Conservation (phyloP, 2,888 invertebrate genomes). For the Caenorhabditis sp. region DNA sequence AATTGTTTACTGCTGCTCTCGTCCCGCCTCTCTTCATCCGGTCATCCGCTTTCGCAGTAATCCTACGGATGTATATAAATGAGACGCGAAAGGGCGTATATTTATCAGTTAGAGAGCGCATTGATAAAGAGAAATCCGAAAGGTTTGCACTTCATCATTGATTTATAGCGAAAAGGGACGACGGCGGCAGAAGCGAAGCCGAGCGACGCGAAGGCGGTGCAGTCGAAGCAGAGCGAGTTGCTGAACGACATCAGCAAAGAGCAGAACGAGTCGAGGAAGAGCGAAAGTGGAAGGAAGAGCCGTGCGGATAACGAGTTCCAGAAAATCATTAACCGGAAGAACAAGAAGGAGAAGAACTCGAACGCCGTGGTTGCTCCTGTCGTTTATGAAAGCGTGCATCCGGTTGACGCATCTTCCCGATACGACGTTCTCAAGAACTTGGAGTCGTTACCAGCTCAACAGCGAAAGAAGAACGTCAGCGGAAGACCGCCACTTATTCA, state of each 20-base stretch:
- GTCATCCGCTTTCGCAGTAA: not conserved
- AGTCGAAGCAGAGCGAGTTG: not conserved
- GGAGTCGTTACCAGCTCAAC: conserved; percentile 13
- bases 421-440: conserved; percentile 62
- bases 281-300: conserved; percentile 17
- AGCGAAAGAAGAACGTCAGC: conserved; percentile 26
- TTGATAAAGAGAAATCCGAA: too few species aligned
- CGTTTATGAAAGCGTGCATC: conserved; percentile 33
- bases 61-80: not conserved
- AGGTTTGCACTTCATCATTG: too few species aligned
- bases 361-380: conserved; percentile 6
- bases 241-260: not conserved
- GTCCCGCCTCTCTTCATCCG: not conserved
- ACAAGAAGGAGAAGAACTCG: conserved; percentile 29
- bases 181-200: not conserved
- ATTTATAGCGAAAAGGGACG: conserved; percentile 28
- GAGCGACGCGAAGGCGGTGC: not conserved
- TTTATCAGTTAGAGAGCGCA: not conserved
- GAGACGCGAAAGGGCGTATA: not conserved
- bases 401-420: conserved; percentile 55
- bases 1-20: conserved; percentile 2
- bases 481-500: conserved; percentile 46
- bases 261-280: not conserved
- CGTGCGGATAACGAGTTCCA: conserved; percentile 45
- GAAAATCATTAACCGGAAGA: conserved; percentile 43